Evolutionary conservation across 2,797 vertebrate species (phyloP), one percentile per base, ranked within the genome.

Genomic region (Oryzias sinensis): DNA sequence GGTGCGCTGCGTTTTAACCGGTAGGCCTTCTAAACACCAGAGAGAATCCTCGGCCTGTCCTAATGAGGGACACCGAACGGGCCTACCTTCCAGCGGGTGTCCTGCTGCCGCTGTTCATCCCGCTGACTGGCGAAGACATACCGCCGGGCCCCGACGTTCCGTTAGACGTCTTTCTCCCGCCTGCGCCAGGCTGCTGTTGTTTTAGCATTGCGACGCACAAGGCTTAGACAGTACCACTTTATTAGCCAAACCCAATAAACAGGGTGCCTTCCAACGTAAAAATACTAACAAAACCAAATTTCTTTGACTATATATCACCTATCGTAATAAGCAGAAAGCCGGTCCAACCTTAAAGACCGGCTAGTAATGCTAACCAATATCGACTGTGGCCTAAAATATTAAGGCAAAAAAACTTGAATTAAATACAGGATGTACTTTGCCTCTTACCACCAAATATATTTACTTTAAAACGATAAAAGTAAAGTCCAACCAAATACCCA

Each of bases 111-210:
- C 83, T 85, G 89, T 82, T 92, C 67, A 84, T 85, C 62, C 89
- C 87, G 72, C 86, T 84, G 76, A 87, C 79, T 62, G 92, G 81
- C 43, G 92, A 88, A 72, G 92, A 89, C 89, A 92, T 88, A 51
- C 86, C 84, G 53, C 81, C 68, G 66, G 90, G 89, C 77, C 88
- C 90, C 64, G 90, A 84, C 59, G 90, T 92, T 68, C 92, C 91
- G 78, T 93, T 93, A 20, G 92, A 89, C 43, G 92, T 81, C 75
- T 93, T 93, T 63, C 92, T 91, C 80, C 92, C 92, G 76, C 90
- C 85, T 50, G 91, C 90, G 74, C 89, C 88, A 80, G 91, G 72
- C 68, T 92, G 90, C 80, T 91, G 91, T 77, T 87, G 88, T 86
- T 92, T 91, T 80, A 91, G 85, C 90, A 92, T 92, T 65, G 81